phyloP scores from a whole-genome alignment of 2,797 vertebrate species.

The Diplodus puntazzo region DNA sequence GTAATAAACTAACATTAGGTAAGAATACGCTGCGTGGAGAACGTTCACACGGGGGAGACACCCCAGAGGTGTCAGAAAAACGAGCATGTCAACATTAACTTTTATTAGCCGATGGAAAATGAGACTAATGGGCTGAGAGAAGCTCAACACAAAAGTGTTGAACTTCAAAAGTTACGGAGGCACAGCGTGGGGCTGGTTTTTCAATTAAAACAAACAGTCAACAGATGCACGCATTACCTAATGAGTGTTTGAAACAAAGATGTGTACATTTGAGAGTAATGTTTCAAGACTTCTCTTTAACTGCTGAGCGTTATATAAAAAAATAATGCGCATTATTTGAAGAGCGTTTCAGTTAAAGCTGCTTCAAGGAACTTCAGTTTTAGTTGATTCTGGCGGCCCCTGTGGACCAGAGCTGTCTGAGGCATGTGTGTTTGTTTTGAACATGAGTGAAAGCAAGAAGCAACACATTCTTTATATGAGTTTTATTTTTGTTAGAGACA shows the following conservation, averaged over 20 bases:
- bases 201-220: constrained; percentile 33
- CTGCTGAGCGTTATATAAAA: background rate
- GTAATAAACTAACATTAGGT: constrained; percentile 68
- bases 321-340: background rate
- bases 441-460: too few relatives aligned
- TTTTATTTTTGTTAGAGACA: too few relatives aligned
- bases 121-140: constrained; percentile 50
- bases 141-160: constrained; percentile 19
- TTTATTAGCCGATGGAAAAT: constrained; percentile 70
- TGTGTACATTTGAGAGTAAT: background rate
- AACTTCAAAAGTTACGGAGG: constrained; percentile 36
- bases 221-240: constrained; percentile 21
- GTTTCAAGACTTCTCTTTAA: background rate
- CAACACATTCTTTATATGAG: too few relatives aligned
- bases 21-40: constrained; percentile 46
- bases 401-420: too few relatives aligned
- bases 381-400: too few relatives aligned
- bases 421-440: too few relatives aligned
- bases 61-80: constrained; percentile 70
- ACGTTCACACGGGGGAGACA: constrained; percentile 58
- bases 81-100: constrained; percentile 55
- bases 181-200: constrained; percentile 13
- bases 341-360: background rate
- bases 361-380: too few relatives aligned
- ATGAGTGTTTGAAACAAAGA: constrained; percentile 12